A percentile compares a stretch with the other conserved stretches of the same genome.
phyloP scores from a whole-genome alignment of 2,888 invertebrate species.

The Mimachlamys varia region DNA sequence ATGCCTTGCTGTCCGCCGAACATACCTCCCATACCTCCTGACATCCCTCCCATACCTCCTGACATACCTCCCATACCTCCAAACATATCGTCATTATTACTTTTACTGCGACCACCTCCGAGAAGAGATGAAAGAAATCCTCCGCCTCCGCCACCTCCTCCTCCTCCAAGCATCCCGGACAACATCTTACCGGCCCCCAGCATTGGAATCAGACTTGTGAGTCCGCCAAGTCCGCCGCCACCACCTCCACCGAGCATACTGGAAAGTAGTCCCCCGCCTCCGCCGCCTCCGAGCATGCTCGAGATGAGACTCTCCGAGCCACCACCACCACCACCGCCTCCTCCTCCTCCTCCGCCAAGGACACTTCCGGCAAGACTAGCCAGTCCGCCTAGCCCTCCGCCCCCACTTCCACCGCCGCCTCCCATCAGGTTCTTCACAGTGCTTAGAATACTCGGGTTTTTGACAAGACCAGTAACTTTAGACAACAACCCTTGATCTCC shows the following conservation, averaged over 20 bases:
- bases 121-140: not conserved
- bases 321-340: conserved; percentile 39
- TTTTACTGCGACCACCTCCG: not conserved
- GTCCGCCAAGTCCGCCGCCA: conserved; percentile 45
- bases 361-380: conserved; percentile 19
- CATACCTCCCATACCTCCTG: not conserved
- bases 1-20: not conserved
- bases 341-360: conserved; percentile 39
- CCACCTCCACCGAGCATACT: conserved; percentile 39
- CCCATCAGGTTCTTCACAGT: conserved; percentile 36
- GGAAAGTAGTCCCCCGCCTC: conserved; percentile 41
- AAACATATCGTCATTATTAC: not conserved
- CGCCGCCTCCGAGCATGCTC: not conserved
- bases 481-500: conserved; percentile 13
- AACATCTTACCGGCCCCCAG: conserved; percentile 16
- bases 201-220: conserved; percentile 43
- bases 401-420: conserved; percentile 38
- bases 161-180: conserved; percentile 38
- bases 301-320: not conserved
- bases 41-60: not conserved
- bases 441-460: not conserved
- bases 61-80: not conserved
- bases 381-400: conserved; percentile 36
- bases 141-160: conserved; percentile 44
- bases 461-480: not conserved